Base-by-base conservation (phyloP, 2,888 invertebrate species). In the Drosophila robusta region DNA sequence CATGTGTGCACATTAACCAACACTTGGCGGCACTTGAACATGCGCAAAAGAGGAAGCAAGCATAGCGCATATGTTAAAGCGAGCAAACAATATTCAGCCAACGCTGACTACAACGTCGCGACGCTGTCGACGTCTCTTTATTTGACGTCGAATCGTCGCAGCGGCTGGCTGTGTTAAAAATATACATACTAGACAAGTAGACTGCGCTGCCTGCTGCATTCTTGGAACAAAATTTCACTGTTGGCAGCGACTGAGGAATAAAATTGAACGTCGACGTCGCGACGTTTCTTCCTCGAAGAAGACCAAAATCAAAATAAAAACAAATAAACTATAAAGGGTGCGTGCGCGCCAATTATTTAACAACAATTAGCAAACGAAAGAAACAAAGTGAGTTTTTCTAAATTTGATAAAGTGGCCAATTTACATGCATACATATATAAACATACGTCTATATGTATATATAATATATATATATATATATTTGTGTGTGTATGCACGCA, bases 261-360 rank as follows among this genome's bases (percentile, higher is more conserved):
- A 83, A 85, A 81, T 81, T 89, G 77, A 82, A 87, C 89, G 84
- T 85, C 88, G 89, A 89, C 84, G 89, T 84, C 75, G 85, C 72
- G 75, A 70, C 81, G 79, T 67, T 83, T 85, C 85, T 82, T 87
- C 80, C 86, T 83, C 86, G 83, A 70, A 78, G 87, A 89, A 82
- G 79, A 78, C 79, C 67, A 66, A 78, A 76, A 89, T 75, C 83
- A 89, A 87, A 83, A 83, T 83, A 89, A 84, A 85, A 89, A 85
- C 90, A 87, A 87, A 83, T 75, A 32, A 75, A 75, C 64, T 78
- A 75, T 49, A 66, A 74, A 79, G 72, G 74, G 84, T 80, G 87
- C 78, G 84, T 84, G 75, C 85, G 85, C 85, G 87, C 89, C 87
- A 89, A 90, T 86, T 89, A 83, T 81, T 80, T 75, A 89, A 82